A percentile compares a stretch with the other conserved stretches of the same genome.
phyloP scores from a whole-genome alignment of 2,888 invertebrate genomes.

The Caradrina clavipalpis region DNA sequence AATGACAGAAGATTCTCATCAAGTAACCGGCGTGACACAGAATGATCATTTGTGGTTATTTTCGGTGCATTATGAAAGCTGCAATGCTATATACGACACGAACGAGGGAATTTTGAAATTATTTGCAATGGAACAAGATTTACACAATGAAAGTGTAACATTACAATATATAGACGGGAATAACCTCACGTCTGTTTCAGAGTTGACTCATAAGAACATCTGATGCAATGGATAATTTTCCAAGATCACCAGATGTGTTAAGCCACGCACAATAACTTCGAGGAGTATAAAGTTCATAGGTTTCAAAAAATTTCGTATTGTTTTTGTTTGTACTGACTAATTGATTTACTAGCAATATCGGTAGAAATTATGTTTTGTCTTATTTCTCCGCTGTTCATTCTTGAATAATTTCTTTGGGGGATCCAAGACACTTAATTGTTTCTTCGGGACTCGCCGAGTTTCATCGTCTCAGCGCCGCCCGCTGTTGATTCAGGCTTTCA shows the following conservation, averaged over 20 bases:
- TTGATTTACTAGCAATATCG: not conserved
- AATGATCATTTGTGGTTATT: not conserved
- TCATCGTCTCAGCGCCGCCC: no score
- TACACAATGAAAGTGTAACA: constrained; percentile 22
- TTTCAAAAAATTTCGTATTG: not conserved
- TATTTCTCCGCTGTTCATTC: no score
- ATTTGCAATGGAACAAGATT: constrained; percentile 6
- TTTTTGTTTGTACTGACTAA: not conserved
- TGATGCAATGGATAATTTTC: constrained; percentile 28
- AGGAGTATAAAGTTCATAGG: not conserved
- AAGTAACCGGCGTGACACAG: not conserved
- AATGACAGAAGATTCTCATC: not conserved
- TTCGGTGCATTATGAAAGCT: not conserved
- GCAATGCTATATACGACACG: not conserved
- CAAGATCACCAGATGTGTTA: constrained; percentile 9
- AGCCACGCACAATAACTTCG: not conserved
- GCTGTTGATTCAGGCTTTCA: no score
- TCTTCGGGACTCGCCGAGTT: no score
- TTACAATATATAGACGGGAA: constrained; percentile 9
- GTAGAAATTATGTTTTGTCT: not conserved
- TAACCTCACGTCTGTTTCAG: constrained; percentile 18
- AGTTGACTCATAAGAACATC: constrained; percentile 35
- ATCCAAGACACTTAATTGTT: no score
- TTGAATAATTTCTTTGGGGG: no score
- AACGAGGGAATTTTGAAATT: not conserved